Percentiles rank a stretch among this genome's conserved stretches.
Conservation (phyloP, 1,140 invertebrate genomes). For the Leptopilina boulardi region DNA sequence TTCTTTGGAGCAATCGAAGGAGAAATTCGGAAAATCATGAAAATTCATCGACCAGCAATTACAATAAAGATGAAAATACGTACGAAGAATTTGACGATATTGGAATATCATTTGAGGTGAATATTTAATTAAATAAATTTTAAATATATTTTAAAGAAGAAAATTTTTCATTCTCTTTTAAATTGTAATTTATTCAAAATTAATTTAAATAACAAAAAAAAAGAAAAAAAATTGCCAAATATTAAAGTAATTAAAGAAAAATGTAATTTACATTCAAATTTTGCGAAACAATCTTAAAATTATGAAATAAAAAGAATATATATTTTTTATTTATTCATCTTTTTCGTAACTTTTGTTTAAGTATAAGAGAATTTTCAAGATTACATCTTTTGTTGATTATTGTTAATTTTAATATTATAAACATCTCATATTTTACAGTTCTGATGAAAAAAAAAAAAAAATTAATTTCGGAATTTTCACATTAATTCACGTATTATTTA, state of each 20-base stretch:
- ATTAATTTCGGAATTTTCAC: not conserved
- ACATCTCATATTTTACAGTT: not conserved
- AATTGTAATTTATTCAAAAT: no score
- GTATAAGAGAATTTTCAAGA: not conserved
- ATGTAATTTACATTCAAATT: no score
- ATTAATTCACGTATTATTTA: slow-evolving; percentile 29
- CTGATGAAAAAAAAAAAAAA: no score
- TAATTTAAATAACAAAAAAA: no score
- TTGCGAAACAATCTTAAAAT: no score
- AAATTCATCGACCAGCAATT: not conserved
- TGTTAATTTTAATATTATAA: no score
- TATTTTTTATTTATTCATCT: not conserved
- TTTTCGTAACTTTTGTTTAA: not conserved
- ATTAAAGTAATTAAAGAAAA: not conserved
- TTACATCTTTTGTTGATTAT: not conserved
- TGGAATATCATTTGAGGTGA: slow-evolving; percentile 33
- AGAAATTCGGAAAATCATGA: slow-evolving; percentile 34
- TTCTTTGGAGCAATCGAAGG: slow-evolving; percentile 63
- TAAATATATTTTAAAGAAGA: no score
- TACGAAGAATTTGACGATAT: slow-evolving; percentile 42
- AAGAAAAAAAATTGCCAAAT: not conserved
- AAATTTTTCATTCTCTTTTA: no score
- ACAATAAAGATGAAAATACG: slow-evolving; percentile 37
- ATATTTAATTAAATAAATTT: not conserved
- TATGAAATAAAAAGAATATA: no score